Evolutionary conservation across 2,797 vertebrate genomes (phyloP), one percentile per base, ranked within the genome.

Genomic region (Bucorvus abyssinicus): DNA sequence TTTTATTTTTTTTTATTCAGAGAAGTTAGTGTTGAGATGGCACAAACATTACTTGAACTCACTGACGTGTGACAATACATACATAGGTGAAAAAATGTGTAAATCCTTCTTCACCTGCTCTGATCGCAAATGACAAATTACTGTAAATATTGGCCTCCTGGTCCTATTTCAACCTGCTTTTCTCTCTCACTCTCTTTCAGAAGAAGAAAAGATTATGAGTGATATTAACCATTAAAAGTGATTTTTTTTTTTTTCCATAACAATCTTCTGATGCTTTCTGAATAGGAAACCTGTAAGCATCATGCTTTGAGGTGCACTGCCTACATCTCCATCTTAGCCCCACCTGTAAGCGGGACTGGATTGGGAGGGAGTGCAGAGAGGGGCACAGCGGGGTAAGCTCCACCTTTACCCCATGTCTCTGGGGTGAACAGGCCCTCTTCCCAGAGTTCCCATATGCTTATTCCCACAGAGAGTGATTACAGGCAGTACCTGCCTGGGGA

Each of bases 321-420:
- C n/a, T 86, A 18, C 10, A 45, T 19, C 8, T 34, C 21, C 23
- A 55, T 38, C 15, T 19, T 38, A 34, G 19, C 3, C 4, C 14
- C 9, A 21, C 18, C 38, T 63, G 9, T 38, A 76, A 45, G 4
- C 3, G 12, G 1, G 4, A 44, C 9, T 50, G 16, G 15, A 29
- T 1, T 34, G 20, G 12, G 19, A 73, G 5, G 6, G 11, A 49
- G 17, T 0, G 0, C n/a, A 16, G 24, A 44, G n/a, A 68, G 8
- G 5, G 3, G 6, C 32, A 60, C 4, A 52, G 4, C 7, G 4
- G 14, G 8, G 19, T 78, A 56, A 82, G 34, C 13, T 9, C 9
- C 38, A 22, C 12, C 42, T 22, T 57, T 22, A 73, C 6, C 7
- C 5, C 23, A 42, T 2, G 2, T 53, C 52, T 53, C 40, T n/a